Conservation (phyloP, 1,140 invertebrate genomes). For the Belonocnema kinseyi region DNA sequence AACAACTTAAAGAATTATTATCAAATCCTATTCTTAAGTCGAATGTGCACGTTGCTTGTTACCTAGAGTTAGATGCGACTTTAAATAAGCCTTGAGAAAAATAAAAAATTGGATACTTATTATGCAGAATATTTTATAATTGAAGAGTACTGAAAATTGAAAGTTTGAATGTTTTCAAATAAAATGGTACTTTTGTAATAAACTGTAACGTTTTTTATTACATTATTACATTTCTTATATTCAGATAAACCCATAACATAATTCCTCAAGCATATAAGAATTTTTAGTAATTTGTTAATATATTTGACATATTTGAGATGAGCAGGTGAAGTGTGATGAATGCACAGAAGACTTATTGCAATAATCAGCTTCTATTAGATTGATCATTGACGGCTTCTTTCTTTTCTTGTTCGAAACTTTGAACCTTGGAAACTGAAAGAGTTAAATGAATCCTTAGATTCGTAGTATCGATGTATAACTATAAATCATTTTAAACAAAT, state of each 20-base stretch:
- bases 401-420: background rate
- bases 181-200: too few relatives aligned
- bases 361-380: background rate
- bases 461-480: slow-evolving; percentile 22
- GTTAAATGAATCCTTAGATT: slow-evolving; percentile 21
- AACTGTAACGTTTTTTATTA: background rate
- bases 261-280: too few relatives aligned
- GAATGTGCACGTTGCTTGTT: too few relatives aligned
- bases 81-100: too few relatives aligned
- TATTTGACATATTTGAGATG: background rate
- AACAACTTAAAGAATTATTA: too few relatives aligned
- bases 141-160: too few relatives aligned
- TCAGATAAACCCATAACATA: too few relatives aligned
- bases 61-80: too few relatives aligned
- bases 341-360: background rate
- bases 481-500: slow-evolving; percentile 55
- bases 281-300: background rate
- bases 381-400: slow-evolving; percentile 5
- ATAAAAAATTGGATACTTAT: too few relatives aligned
- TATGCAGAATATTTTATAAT: too few relatives aligned
- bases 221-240: background rate
- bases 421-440: background rate
- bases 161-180: too few relatives aligned
- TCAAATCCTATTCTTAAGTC: too few relatives aligned
- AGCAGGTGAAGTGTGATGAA: background rate